Percentiles rank a stretch among this genome's conserved stretches.
Conservation (phyloP, 2,888 invertebrate genomes). For the Griposia aprilina region DNA sequence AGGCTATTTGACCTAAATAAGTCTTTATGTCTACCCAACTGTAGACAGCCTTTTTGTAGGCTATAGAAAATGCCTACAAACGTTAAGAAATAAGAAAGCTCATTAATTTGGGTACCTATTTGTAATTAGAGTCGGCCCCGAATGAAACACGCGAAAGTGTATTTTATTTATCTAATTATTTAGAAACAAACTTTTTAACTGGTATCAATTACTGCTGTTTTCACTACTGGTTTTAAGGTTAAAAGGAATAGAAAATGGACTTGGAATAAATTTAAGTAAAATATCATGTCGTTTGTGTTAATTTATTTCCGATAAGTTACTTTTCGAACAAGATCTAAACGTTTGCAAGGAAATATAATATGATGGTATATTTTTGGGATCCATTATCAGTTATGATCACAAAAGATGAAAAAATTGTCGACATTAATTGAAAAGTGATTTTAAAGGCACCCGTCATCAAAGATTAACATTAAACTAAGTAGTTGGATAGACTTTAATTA, state of each 20-base stretch:
- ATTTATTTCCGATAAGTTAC: conserved; percentile 19
- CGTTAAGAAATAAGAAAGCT: conserved; percentile 44
- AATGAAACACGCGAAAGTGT: conserved; percentile 51
- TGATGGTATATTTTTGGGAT: background rate
- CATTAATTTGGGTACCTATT: conserved; percentile 54
- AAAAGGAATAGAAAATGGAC: conserved; percentile 37
- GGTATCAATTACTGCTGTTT: conserved; percentile 50
- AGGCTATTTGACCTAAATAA: background rate
- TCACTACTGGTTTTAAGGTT: conserved; percentile 48
- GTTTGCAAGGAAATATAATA: background rate
- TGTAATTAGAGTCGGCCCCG: conserved; percentile 51
- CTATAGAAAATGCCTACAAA: conserved; percentile 21
- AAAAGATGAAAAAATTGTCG: background rate
- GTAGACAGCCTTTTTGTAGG: conserved; percentile 8
- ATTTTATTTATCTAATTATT: conserved; percentile 61
- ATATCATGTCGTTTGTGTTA: conserved; percentile 11
- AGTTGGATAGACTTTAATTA: background rate
- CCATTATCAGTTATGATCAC: background rate
- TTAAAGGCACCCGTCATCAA: background rate
- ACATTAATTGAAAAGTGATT: background rate
- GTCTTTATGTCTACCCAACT: background rate
- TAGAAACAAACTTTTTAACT: conserved; percentile 50
- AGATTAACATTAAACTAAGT: background rate
- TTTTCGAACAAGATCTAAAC: background rate
- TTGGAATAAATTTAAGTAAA: conserved; percentile 45